Percentiles rank a stretch among this genome's conserved stretches.
phyloP scores from a whole-genome alignment of 2,797 vertebrate genomes.

The Danionella dracula region DNA sequence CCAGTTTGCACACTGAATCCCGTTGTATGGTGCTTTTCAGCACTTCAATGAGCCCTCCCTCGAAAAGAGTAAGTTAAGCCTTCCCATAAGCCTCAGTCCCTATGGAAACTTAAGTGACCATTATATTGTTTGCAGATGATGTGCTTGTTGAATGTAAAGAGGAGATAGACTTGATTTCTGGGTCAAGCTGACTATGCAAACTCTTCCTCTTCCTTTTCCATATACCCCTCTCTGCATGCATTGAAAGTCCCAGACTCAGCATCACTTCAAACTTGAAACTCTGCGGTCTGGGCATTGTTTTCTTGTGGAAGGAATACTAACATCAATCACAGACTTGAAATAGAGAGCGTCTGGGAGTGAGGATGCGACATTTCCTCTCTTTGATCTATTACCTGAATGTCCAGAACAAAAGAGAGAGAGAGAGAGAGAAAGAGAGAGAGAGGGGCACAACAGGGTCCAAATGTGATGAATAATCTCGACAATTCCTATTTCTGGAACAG shows the following conservation, averaged over 20 bases:
- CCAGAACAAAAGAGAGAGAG: neutral
- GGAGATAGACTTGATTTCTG: conserved; percentile 64
- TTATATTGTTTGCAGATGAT: conserved; percentile 66
- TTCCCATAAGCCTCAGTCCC: conserved; percentile 49
- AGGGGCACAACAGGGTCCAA: too few species aligned
- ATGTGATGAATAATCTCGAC: too few species aligned
- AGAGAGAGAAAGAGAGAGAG: neutral
- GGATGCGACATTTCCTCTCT: neutral
- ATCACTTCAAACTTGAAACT: conserved; percentile 48
- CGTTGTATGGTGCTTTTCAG: conserved; percentile 12
- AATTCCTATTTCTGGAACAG: too few species aligned
- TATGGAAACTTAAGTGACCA: conserved; percentile 74
- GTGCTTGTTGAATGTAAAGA: conserved; percentile 56
- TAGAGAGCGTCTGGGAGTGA: conserved; percentile 3
- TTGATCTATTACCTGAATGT: conserved; percentile 1
- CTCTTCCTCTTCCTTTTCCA: conserved; percentile 1
- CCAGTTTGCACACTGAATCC: conserved; percentile 5
- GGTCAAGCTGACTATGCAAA: conserved; percentile 48
- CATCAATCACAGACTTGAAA: conserved; percentile 9
- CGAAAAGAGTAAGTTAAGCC: conserved; percentile 33
- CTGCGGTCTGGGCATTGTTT: conserved; percentile 47
- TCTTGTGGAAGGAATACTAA: conserved; percentile 16
- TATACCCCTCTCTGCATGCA: conserved; percentile 2
- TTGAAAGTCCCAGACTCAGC: conserved; percentile 30
- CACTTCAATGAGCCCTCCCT: conserved; percentile 22